phyloP scores from a whole-genome alignment of 2,113 vertebrate species.

The Urocitellus parryii region DNA sequence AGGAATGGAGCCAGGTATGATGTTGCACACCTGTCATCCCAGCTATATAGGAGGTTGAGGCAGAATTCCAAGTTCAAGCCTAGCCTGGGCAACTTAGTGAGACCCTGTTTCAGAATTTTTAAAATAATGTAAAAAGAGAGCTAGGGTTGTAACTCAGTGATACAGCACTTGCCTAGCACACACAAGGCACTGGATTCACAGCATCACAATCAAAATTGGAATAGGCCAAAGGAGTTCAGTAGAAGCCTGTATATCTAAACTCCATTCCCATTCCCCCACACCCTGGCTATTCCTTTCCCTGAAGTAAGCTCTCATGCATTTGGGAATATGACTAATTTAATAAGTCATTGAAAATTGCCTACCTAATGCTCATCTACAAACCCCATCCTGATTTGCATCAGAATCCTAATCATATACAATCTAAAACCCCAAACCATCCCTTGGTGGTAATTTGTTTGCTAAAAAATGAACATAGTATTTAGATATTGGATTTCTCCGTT shows the following conservation, averaged over 20 bases:
- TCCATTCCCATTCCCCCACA: background rate
- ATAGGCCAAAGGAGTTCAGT: conserved; percentile 29
- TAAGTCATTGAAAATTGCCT: conserved; percentile 14
- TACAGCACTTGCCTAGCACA: too few species aligned
- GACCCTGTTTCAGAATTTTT: too few species aligned
- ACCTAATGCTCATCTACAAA: background rate
- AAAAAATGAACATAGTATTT: background rate
- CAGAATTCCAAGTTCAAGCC: too few species aligned
- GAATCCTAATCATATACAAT: background rate
- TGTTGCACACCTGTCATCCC: too few species aligned
- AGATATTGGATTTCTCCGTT: background rate
- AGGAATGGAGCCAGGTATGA: too few species aligned
- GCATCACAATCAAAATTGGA: background rate
- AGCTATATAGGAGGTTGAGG: too few species aligned
- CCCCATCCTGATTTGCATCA: background rate
- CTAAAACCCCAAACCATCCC: conserved; percentile 35
- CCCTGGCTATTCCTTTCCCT: background rate
- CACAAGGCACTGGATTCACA: too few species aligned
- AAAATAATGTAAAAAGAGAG: too few species aligned
- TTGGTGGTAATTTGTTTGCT: background rate
- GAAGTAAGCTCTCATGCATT: background rate
- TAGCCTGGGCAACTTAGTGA: too few species aligned
- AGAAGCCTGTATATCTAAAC: conserved; percentile 4
- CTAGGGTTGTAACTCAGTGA: too few species aligned
- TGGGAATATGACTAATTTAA: conserved; percentile 8